Evolutionary conservation across 2,797 vertebrate genomes (phyloP).

Genomic region (Moxostoma hubbsi): DNA sequence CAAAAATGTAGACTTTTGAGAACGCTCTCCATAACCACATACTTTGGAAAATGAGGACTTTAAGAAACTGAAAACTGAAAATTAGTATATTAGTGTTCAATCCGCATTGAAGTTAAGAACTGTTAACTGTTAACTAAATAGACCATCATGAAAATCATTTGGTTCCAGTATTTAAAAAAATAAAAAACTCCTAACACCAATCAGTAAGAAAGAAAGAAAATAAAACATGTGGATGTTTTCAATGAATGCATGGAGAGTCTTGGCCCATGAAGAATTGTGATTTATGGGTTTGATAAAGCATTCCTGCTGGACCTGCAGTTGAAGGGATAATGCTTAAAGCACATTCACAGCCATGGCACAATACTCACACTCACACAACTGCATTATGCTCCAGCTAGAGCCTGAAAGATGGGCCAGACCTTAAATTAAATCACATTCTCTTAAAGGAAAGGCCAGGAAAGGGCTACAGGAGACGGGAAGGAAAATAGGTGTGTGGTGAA

Average conservation of each 20-base stretch:
- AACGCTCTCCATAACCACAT: no score
- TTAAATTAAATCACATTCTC: slow-evolving; percentile 32
- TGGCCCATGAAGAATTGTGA: slow-evolving; percentile 41
- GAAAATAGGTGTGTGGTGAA: neutral
- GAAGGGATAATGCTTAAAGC: slow-evolving; percentile 32
- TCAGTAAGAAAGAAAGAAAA: no score
- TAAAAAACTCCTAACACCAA: no score
- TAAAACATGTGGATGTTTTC: slow-evolving; percentile 16
- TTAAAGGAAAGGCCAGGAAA: slow-evolving; percentile 38
- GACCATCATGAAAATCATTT: no score
- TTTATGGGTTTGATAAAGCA: slow-evolving; percentile 53
- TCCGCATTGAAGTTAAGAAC: no score
- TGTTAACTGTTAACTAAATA: no score
- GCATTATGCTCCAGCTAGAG: slow-evolving; percentile 35
- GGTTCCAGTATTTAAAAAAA: no score
- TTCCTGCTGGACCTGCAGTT: slow-evolving; percentile 42
- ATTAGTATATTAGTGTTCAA: no score
- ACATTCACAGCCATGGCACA: slow-evolving; percentile 41
- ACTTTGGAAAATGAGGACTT: no score
- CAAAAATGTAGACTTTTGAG: no score
- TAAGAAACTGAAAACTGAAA: no score
- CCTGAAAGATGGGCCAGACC: slow-evolving; percentile 30
- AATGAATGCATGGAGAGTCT: slow-evolving; percentile 1
- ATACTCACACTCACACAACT: slow-evolving; percentile 49
- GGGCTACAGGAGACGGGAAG: neutral